Evolutionary conservation across 2,888 invertebrate species (phyloP).

Genomic region (Sicus ferrugineus): DNA sequence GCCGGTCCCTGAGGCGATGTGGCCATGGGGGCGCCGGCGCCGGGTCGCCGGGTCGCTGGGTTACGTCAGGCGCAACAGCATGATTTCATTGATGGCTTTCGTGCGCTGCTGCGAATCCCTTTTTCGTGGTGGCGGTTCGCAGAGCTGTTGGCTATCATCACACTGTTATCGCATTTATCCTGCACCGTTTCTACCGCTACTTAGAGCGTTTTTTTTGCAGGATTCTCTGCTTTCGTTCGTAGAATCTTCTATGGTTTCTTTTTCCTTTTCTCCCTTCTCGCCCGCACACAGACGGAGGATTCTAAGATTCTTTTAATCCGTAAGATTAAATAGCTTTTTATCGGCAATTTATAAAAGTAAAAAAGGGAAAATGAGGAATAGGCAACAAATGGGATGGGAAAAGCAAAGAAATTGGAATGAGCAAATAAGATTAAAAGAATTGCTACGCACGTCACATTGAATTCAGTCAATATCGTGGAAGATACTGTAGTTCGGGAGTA

Average conservation of each 20-base stretch:
- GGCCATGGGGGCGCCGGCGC: background rate
- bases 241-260: too few species aligned
- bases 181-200: background rate
- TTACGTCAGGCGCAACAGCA: slow-evolving; percentile 29
- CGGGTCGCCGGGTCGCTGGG: background rate
- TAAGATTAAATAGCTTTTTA: slow-evolving; percentile 27
- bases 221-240: too few species aligned
- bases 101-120: background rate
- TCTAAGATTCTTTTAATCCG: slow-evolving; percentile 15
- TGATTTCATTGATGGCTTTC: slow-evolving; percentile 32
- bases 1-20: background rate
- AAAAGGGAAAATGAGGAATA: background rate
- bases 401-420: background rate
- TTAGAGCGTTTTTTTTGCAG: too few species aligned
- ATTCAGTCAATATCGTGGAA: too few species aligned
- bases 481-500: too few species aligned
- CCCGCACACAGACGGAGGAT: background rate
- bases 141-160: slow-evolving; percentile 22
- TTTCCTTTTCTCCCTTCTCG: background rate
- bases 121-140: background rate
- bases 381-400: background rate
- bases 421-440: too few species aligned
- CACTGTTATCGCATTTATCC: slow-evolving; percentile 27
- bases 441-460: too few species aligned
- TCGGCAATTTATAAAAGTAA: slow-evolving; percentile 5